phyloP scores from a whole-genome alignment of 2,113 vertebrate species.

The Crotalus viridis region DNA sequence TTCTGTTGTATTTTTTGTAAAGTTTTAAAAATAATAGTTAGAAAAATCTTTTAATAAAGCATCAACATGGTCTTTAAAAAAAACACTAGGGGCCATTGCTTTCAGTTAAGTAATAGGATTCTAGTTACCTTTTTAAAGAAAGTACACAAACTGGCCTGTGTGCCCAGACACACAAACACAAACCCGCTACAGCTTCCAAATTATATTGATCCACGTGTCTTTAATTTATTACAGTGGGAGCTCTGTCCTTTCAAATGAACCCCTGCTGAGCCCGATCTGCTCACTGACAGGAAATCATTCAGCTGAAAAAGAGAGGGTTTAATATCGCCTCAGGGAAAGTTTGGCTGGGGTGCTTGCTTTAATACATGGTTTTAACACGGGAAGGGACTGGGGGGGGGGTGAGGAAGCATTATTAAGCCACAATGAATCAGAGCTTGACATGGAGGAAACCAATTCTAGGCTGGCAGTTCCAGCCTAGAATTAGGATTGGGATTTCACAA shows the following conservation, averaged over 20 bases:
- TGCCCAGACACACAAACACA: too few relatives aligned
- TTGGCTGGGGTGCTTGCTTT: constrained; percentile 64
- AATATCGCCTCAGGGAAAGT: constrained; percentile 62
- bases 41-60: background rate
- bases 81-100: background rate
- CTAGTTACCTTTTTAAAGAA: constrained; percentile 52
- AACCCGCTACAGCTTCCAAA: constrained; percentile 61
- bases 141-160: background rate
- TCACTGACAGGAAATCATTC: constrained; percentile 77
- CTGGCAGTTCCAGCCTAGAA: too few relatives aligned
- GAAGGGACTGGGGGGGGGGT: constrained; percentile 55
- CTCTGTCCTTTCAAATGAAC: constrained; percentile 72
- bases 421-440: constrained; percentile 47
- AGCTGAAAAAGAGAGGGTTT: constrained; percentile 68
- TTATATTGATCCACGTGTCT: constrained; percentile 71
- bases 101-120: constrained; percentile 54
- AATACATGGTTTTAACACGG: constrained; percentile 59
- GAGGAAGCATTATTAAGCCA: constrained; percentile 56
- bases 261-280: constrained; percentile 55
- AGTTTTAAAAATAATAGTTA: background rate
- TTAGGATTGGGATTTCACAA: too few relatives aligned
- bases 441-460: constrained; percentile 54
- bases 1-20: background rate
- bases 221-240: constrained; percentile 72
- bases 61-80: background rate